Conservation (phyloP, 2,797 vertebrate species). For the Enteromius paludinosus region DNA sequence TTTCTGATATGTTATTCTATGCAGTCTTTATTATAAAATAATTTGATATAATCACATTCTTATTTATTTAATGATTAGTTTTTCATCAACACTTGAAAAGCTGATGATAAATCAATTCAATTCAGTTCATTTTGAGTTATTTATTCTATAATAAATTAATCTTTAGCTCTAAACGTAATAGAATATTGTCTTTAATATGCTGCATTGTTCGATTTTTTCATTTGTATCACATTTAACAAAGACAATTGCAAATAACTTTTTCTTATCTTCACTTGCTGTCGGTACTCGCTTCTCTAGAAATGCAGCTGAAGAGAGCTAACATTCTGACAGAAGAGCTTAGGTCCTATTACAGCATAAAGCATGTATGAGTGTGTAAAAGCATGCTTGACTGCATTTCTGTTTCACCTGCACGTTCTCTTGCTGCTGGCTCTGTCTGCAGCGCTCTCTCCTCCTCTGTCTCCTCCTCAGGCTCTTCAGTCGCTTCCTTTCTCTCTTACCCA, state of each 20-base stretch:
- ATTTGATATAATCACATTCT: not conserved
- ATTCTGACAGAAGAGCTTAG: not conserved
- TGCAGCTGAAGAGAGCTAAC: not conserved
- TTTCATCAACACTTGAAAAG: not conserved
- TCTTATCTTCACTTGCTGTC: not conserved
- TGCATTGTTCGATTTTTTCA: not conserved
- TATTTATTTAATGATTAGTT: not conserved
- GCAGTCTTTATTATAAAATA: too few relatives aligned
- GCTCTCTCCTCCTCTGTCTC: constrained; percentile 82
- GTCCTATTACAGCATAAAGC: not conserved
- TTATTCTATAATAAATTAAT: not conserved
- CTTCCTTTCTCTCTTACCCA: constrained; percentile 84
- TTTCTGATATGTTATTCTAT: not conserved
- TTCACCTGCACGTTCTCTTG: constrained; percentile 76
- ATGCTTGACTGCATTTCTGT: not conserved
- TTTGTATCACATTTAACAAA: too few relatives aligned
- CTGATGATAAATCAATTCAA: not conserved
- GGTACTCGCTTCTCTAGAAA: not conserved
- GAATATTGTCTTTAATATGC: not conserved
- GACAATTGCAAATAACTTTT: not conserved
- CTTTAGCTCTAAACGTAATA: not conserved
- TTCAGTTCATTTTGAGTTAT: too few relatives aligned
- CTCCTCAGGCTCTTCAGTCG: constrained; percentile 83
- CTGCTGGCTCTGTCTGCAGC: constrained; percentile 83
- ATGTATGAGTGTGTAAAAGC: not conserved